These are phyloP conservation scores for Eremophila alpestris DNA, from an alignment of 2,797 vertebrate species.

Conservation along the genomic window DNA sequence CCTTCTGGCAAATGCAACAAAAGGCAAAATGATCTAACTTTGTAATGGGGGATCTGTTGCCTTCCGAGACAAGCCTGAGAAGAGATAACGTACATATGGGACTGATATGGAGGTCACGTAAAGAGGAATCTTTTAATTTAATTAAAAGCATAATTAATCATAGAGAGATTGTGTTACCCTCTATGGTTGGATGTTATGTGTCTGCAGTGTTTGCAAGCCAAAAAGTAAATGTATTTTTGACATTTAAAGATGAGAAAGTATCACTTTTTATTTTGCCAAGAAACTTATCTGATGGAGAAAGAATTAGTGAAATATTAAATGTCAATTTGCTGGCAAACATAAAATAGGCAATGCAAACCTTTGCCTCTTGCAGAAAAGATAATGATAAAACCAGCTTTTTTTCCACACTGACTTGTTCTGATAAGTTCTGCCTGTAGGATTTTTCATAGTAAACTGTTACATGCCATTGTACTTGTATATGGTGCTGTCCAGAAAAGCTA, in stretches of 20 bases:
- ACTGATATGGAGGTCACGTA: conserved; percentile 53
- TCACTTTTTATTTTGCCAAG: conserved; percentile 2
- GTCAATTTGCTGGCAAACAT: conserved; percentile 5
- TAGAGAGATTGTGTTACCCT: conserved; percentile 35
- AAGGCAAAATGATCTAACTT: conserved; percentile 39
- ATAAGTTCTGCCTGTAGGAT: not conserved
- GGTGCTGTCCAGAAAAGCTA: not conserved
- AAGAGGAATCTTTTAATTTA: conserved; percentile 70
- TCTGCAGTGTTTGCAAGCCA: conserved; percentile 33
- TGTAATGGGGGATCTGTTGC: conserved; percentile 31
- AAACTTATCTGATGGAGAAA: conserved; percentile 51
- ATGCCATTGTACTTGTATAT: not conserved
- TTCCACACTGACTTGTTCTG: not conserved
- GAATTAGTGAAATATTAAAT: conserved; percentile 28
- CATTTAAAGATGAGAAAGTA: conserved; percentile 44
- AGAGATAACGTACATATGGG: conserved; percentile 40
- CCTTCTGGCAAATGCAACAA: conserved; percentile 57
- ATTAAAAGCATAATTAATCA: conserved; percentile 70
- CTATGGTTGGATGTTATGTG: conserved; percentile 4
- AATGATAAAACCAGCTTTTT: not conserved
- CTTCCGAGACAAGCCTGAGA: conserved; percentile 32
- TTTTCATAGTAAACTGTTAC: not conserved
- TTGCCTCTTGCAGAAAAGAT: conserved; percentile 25
- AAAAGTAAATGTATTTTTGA: conserved; percentile 48
- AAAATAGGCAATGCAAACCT: conserved; percentile 14